Base-by-base conservation (phyloP, 2,797 vertebrate species). In the Macropodus opercularis region DNA sequence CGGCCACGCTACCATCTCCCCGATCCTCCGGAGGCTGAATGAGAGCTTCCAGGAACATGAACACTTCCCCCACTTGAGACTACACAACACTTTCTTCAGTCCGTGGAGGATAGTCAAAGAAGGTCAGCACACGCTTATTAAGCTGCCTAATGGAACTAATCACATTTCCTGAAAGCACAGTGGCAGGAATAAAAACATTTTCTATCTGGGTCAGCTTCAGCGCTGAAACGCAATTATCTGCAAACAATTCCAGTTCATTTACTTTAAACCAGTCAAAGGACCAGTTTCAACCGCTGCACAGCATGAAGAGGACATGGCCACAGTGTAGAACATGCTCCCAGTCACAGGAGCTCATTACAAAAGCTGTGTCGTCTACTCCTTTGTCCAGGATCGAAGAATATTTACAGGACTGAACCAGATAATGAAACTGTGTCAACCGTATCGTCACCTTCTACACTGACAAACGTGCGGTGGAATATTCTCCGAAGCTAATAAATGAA, bases 81-180 rank as follows among this genome's bases (percentile, higher is more conserved):
- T 98, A 35, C 93, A 90, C 12, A 69, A 94, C 10, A 89, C 90
- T 6, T 96, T 98, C 80, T 99, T 99, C 83, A 94, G 92, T 69
- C 96, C 96, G 1, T 98, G 96, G 97, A 94, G 94, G 65, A 91
- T 99, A 55, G 84, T 98, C 67, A 92, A 87, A 86, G 94, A 95
- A 95, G 98, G 98, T 99, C 53, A 80, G 84, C 79, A 18, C 39
- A 36, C 14, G 64, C 48, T 7, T 38, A 36, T 54, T 13, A 63
- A 64, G 48, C 55, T 49, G 38, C 35, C 39, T 41, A 11, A 57
- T 54, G 48, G 19, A 74, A 54, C 24, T 46, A 63, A 64, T 64
- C 58, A 66, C 3, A 2, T 24, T 19, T 55, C 47, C 35, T 40
- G 14, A 29, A 29, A 65, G 54, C 47, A 35, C 42, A 66, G 12